A percentile compares a stretch with the other conserved stretches of the same genome.
phyloP scores from a whole-genome alignment of 2,797 vertebrate genomes.

The Fistularia commersonii region DNA sequence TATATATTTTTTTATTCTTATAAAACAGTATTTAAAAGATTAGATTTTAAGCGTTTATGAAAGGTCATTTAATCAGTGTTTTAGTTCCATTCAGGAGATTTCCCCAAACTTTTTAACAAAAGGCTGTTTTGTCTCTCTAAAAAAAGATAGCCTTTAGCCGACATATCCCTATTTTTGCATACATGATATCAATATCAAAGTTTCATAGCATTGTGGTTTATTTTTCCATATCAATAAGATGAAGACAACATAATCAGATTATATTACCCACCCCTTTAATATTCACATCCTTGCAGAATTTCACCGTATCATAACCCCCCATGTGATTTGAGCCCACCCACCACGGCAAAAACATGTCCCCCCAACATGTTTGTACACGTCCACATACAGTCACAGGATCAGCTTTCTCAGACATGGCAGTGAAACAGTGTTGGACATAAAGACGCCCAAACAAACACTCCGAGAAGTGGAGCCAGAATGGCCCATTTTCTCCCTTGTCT shows the following conservation, averaged over 20 bases:
- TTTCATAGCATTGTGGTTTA: too few species aligned
- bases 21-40: too few species aligned
- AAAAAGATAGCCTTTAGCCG: too few species aligned
- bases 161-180: too few species aligned
- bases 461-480: constrained; percentile 41
- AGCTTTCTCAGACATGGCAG: constrained; percentile 7
- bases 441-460: constrained; percentile 37
- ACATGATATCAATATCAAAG: too few species aligned
- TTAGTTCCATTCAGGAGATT: too few species aligned
- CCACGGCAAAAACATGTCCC: constrained; percentile 7
- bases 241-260: constrained; percentile 2
- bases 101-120: neutral
- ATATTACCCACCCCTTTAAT: constrained; percentile 5
- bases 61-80: too few species aligned
- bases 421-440: constrained; percentile 10
- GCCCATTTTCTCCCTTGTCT: constrained; percentile 54
- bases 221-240: too few species aligned
- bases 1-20: too few species aligned
- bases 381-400: neutral
- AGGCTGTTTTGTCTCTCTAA: too few species aligned
- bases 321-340: neutral
- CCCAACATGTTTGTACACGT: constrained; percentile 10
- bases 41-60: too few species aligned
- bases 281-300: constrained; percentile 3
- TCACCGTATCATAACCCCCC: neutral